Evolutionary conservation across 2,888 invertebrate genomes (phyloP).

Genomic region (Thymelicus lineola): DNA sequence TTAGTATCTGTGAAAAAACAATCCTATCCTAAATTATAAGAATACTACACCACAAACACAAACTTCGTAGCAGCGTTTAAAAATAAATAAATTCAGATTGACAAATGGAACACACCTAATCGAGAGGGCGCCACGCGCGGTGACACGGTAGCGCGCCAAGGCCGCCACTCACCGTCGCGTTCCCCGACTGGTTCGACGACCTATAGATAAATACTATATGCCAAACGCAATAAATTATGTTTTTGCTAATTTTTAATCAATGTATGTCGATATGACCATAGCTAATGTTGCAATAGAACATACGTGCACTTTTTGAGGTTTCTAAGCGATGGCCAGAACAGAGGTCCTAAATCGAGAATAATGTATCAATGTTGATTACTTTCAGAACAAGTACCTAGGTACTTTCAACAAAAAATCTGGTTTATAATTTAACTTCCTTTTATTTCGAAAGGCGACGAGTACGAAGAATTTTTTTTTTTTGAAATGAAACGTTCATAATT

Average conservation of each 20-base stretch:
- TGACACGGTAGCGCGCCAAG: slow-evolving; percentile 63
- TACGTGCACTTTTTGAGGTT: too few relatives aligned
- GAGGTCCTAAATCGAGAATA: too few relatives aligned
- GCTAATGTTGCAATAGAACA: not conserved
- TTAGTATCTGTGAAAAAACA: not conserved
- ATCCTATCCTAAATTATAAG: slow-evolving; percentile 3
- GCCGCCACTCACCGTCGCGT: slow-evolving; percentile 68
- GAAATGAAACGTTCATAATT: too few relatives aligned
- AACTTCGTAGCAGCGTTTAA: slow-evolving; percentile 4
- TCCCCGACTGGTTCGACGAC: slow-evolving; percentile 66
- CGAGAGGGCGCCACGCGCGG: slow-evolving; percentile 54
- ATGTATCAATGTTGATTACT: too few relatives aligned
- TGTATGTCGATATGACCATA: not conserved
- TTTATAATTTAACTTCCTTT: too few relatives aligned
- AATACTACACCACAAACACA: not conserved
- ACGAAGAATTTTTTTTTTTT: too few relatives aligned
- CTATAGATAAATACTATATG: slow-evolving; percentile 51
- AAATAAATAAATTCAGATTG: slow-evolving; percentile 14
- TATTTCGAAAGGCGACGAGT: too few relatives aligned
- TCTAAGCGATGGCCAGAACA: too few relatives aligned
- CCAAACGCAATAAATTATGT: slow-evolving; percentile 18
- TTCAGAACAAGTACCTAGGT: too few relatives aligned
- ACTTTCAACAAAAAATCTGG: too few relatives aligned
- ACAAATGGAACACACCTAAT: slow-evolving; percentile 30
- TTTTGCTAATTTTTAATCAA: slow-evolving; percentile 17